Percentiles rank a stretch among this genome's conserved stretches.
phyloP scores from a whole-genome alignment of 2,888 invertebrate species.

The Timema cristinae region DNA sequence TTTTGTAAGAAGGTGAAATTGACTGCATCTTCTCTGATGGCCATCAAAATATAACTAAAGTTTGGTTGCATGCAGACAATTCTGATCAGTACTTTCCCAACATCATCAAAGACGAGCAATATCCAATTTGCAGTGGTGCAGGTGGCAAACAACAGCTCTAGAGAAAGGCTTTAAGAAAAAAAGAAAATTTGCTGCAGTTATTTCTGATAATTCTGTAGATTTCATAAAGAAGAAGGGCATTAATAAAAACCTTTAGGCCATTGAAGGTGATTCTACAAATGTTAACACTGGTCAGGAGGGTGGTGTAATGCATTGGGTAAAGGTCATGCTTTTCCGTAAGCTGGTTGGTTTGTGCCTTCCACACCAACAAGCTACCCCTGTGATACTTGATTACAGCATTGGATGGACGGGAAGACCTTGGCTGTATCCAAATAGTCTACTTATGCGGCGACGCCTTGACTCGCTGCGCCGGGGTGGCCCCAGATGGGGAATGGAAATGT shows the following conservation, averaged over 20 bases:
- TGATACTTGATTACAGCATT: too few relatives aligned
- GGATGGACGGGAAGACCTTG: too few relatives aligned
- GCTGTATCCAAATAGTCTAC: too few relatives aligned
- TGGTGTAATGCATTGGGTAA: not conserved
- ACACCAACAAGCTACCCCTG: too few relatives aligned
- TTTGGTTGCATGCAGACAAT: conserved; percentile 15
- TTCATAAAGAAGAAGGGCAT: conserved; percentile 15
- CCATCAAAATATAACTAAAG: conserved; percentile 1
- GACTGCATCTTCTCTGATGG: conserved; percentile 13
- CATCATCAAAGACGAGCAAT: conserved; percentile 13
- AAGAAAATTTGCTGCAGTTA: conserved; percentile 12
- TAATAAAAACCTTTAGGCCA: conserved; percentile 15
- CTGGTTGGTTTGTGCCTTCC: conserved; percentile 9
- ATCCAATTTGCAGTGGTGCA: not conserved
- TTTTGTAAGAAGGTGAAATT: not conserved
- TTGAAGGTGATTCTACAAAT: conserved; percentile 10
- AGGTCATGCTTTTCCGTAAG: not conserved
- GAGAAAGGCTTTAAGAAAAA: not conserved
- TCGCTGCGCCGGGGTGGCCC: too few relatives aligned
- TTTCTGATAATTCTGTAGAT: conserved; percentile 14
- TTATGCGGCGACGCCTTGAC: too few relatives aligned
- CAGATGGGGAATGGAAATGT: too few relatives aligned
- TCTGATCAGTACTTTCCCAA: conserved; percentile 13
- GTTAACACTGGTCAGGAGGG: not conserved
- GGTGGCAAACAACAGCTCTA: not conserved